A percentile compares a stretch with the other conserved stretches of the same genome.
Evolutionary conservation across 1,140 invertebrate species (phyloP).

Genomic region (Zophobas atratus): DNA sequence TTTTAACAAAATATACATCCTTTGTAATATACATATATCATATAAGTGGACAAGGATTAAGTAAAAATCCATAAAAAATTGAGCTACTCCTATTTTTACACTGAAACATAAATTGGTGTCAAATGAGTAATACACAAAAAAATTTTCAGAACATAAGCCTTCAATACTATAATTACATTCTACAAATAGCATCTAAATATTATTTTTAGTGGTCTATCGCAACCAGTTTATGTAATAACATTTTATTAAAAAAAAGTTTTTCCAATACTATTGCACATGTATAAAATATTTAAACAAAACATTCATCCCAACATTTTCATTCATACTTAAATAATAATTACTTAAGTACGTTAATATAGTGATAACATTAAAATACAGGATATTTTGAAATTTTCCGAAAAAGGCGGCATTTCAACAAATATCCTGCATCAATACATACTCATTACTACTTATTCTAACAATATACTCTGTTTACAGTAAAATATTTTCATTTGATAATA

Average conservation of each 20-base stretch:
- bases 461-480: constrained; percentile 38
- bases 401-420: constrained; percentile 20
- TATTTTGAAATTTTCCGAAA: constrained; percentile 20
- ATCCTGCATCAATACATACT: constrained; percentile 30
- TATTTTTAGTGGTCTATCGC: constrained; percentile 49
- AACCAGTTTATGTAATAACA: constrained; percentile 45
- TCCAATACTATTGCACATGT: constrained; percentile 40
- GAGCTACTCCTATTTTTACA: background rate
- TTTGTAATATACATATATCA: background rate
- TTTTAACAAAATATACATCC: constrained; percentile 15
- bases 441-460: constrained; percentile 38
- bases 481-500: constrained; percentile 38
- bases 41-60: constrained; percentile 4
- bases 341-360: constrained; percentile 30
- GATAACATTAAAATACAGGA: constrained; percentile 53
- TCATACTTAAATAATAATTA: constrained; percentile 45
- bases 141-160: background rate
- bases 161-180: constrained; percentile 6
- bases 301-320: constrained; percentile 41
- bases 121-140: too few species aligned
- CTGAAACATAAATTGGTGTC: too few species aligned
- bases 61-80: background rate
- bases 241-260: constrained; percentile 42
- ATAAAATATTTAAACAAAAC: constrained; percentile 38
- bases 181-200: constrained; percentile 19